Conservation (phyloP, 2,797 vertebrate genomes). For the Poliocrania exsul region DNA sequence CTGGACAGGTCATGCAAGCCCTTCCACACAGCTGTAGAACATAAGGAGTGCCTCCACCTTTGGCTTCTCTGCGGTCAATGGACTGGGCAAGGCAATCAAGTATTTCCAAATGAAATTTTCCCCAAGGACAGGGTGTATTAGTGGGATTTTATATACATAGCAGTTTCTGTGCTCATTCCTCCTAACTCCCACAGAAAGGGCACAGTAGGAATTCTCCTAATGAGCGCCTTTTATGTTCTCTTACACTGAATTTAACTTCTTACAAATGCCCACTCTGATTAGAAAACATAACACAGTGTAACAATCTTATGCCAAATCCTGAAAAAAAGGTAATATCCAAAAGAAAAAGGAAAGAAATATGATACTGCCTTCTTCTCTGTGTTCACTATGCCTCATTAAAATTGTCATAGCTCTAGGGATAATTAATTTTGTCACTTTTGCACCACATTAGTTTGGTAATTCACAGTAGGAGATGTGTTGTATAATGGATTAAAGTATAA, state of each 20-base stretch:
- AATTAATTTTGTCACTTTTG: slow-evolving; percentile 53
- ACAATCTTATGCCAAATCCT: not conserved
- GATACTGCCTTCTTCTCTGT: not conserved
- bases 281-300: not conserved
- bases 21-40: not conserved
- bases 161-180: not conserved
- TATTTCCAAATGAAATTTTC: not conserved
- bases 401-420: not conserved
- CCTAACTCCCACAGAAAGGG: not conserved
- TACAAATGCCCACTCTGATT: not conserved
- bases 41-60: not conserved
- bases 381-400: slow-evolving; percentile 20
- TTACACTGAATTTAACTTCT: not conserved
- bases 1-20: fast-evolving
- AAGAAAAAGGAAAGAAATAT: not conserved
- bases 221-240: not conserved
- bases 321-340: not conserved
- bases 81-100: not conserved
- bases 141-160: not conserved
- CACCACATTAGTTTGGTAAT: slow-evolving; percentile 41
- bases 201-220: not conserved
- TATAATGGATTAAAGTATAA: slow-evolving; percentile 10
- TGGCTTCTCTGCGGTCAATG: fast-evolving
- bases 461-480: not conserved
- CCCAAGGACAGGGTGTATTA: not conserved